phyloP scores from a whole-genome alignment of 2,113 vertebrate species.

The Passerina amoena region DNA sequence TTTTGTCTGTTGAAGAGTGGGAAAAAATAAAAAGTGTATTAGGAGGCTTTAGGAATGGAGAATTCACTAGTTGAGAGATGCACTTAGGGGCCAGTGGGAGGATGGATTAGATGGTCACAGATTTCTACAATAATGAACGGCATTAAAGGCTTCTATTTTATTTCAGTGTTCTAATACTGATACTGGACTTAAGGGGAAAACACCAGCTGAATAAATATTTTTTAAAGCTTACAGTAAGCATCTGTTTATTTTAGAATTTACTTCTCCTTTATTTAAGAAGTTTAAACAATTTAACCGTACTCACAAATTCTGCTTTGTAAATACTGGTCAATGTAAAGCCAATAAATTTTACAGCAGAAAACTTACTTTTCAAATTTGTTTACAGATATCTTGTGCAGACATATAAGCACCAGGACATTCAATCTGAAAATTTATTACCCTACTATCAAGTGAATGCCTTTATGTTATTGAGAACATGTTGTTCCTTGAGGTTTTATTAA shows the following conservation, averaged over 20 bases:
- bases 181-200: background rate
- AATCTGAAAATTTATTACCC: background rate
- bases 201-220: conserved; percentile 41
- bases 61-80: background rate
- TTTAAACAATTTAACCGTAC: background rate
- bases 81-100: background rate
- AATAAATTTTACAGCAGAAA: background rate
- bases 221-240: background rate
- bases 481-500: conserved; percentile 38
- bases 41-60: background rate
- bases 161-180: background rate
- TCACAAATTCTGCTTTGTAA: background rate
- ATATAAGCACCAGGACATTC: background rate
- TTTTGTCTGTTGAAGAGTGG: background rate
- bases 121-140: background rate
- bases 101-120: background rate
- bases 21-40: conserved; percentile 1
- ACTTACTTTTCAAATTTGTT: background rate
- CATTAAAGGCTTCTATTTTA: background rate
- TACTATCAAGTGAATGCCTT: background rate
- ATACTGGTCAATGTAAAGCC: background rate
- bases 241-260: background rate
- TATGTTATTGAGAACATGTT: background rate
- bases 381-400: background rate
- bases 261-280: background rate